Evolutionary conservation across 2,113 vertebrate genomes (phyloP).

Genomic region (Xerus inauris): DNA sequence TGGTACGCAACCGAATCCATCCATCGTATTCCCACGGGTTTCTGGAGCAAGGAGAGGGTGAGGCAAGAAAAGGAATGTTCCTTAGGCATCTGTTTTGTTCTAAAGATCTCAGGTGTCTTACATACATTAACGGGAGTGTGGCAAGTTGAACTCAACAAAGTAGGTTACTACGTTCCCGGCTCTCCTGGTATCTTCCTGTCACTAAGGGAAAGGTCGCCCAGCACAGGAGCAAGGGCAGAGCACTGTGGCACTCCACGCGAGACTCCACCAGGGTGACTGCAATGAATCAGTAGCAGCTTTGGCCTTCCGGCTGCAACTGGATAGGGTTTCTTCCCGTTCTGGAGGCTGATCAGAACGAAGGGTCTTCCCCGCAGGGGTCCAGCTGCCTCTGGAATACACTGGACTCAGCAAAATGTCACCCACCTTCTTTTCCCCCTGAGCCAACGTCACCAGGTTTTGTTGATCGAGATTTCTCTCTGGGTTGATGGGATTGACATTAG

Average conservation of each 20-base stretch:
- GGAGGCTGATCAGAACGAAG: neutral
- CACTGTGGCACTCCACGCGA: fast-evolving
- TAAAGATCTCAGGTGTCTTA: neutral
- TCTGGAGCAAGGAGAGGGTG: neutral
- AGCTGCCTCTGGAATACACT: neutral
- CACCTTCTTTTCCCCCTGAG: neutral
- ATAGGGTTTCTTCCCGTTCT: neutral
- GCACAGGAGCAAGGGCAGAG: neutral
- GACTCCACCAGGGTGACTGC: neutral
- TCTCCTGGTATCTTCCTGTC: neutral
- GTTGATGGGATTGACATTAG: slow-evolving; percentile 54
- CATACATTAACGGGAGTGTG: neutral
- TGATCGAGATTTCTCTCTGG: slow-evolving; percentile 64
- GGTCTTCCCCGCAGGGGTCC: neutral
- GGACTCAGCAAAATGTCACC: neutral
- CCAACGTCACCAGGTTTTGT: neutral
- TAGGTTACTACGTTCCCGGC: neutral
- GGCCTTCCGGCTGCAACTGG: fast-evolving
- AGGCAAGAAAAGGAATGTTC: neutral
- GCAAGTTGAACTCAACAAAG: neutral
- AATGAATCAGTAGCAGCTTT: neutral
- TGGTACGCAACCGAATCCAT: neutral
- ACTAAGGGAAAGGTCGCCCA: neutral
- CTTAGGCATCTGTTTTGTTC: neutral
- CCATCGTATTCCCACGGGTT: neutral